Evolutionary conservation across 2,797 vertebrate species (phyloP), one percentile per base, ranked within the genome.

Genomic region (Tachyglossus aculeatus): DNA sequence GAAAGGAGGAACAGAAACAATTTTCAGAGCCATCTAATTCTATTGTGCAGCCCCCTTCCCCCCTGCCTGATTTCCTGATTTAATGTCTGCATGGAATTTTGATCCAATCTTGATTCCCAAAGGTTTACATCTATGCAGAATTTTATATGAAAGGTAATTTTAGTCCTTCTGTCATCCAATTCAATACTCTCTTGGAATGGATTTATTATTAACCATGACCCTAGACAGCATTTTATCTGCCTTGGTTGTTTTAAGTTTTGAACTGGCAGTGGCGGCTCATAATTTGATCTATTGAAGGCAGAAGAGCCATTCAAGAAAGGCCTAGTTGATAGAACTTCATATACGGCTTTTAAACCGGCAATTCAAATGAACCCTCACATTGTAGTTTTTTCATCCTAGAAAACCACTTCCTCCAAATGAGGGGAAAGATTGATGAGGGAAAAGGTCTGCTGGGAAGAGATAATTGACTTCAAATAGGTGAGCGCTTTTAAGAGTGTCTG

Each of bases 61-160:
- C 47, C 62, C 33, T 6, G 53, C 33, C 44, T 61, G 52, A 64
- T 65, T 84, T 85, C 43, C 79, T 55, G 13, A 86, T 56, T 66
- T 69, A 77, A 86, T 71, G 14, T 64, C 67, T 83, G 73, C 38
- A 62, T 52, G 48, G 44, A 70, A 63, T 86, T 82, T 75, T 73
- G 60, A 74, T 72, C 38, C 47, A 68, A 47, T 56, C 56, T 83
- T 85, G 85, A 84, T 87, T 85, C 62, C 55, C 27, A 37, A 13
- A 67, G 61, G 57, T 81, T 83, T 74, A 80, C 75, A 74, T 83
- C 71, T 82, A 67, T 59, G 74, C 15, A 18, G 15, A 5, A 67
- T 74, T 88, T 86, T 83, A 33, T 84, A 76, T 68, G 60, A 89
- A 88, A 67, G 54, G 71, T 63, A 80, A 86, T 88, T 86, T 84